phyloP scores from a whole-genome alignment of 1,140 invertebrate genomes.

The Oncopodura yosiiana region DNA sequence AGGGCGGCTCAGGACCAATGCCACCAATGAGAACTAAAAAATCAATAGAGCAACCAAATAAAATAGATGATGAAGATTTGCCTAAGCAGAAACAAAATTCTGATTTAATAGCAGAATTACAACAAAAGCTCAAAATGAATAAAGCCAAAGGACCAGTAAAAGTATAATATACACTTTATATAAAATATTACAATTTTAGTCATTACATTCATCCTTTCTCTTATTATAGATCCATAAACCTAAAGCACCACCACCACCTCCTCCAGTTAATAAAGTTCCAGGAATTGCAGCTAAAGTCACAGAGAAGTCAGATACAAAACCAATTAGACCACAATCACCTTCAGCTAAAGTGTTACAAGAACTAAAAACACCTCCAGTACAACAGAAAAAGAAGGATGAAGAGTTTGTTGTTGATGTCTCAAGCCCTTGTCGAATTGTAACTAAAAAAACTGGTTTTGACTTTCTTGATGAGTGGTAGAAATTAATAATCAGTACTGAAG shows the following conservation, averaged over 20 bases:
- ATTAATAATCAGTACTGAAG: too few relatives aligned
- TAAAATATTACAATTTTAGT: not conserved
- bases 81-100: conserved; percentile 32
- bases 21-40: not conserved
- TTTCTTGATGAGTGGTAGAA: conserved; percentile 31
- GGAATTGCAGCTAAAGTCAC: conserved; percentile 13
- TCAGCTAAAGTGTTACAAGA: conserved; percentile 2
- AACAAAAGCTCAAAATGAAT: conserved; percentile 31
- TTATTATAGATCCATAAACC: conserved; percentile 27
- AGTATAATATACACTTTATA: not conserved
- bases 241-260: conserved; percentile 33
- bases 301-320: not conserved
- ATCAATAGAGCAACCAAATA: not conserved
- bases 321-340: not conserved
- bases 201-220: not conserved
- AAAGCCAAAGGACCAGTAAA: conserved; percentile 10
- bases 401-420: conserved; percentile 33
- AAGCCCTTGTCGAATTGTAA: conserved; percentile 34
- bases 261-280: conserved; percentile 13
- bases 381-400: conserved; percentile 7
- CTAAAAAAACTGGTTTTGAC: conserved; percentile 27
- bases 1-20: not conserved
- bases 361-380: not conserved
- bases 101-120: conserved; percentile 33
- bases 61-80: conserved; percentile 11